Evolutionary conservation across 2,113 vertebrate species (phyloP), one percentile per base, ranked within the genome.

Genomic region (Gulo gulo): DNA sequence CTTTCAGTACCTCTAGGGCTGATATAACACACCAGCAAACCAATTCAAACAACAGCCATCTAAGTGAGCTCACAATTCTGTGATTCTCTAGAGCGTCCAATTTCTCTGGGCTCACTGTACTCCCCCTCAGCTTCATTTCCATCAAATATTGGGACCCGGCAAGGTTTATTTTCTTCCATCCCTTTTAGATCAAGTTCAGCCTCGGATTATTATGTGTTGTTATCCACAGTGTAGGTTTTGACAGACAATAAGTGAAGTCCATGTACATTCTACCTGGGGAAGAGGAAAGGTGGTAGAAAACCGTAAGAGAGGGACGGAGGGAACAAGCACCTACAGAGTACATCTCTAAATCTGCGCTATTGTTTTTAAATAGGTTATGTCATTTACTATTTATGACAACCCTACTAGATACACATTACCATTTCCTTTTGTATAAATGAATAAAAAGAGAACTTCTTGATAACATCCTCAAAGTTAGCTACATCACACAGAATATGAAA

Each of bases 381-480:
- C 47, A 42, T 61, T 89, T 87, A 67, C 91, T 94, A 90, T 89
- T 95, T 78, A 42, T 80, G 55, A 84, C 21, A 81, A 96, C 8
- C 34, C 23, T 69, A 16, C 55, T 26, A 79, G 23, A 47, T 81
- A 84, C 42, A 85, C 50, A 57, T 79, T 50, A 26, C 42, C 6
- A 82, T 69, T 94, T 65, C 8, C 15, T 89, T 16, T 87, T 93
- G 26, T 82, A 92, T n/a, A 86, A 88, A 69, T 82, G 31, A 96
- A 81, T 63, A 89, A 92, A 85, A 71, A 89, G 47, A 47, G 63
- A n/a, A 74, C 16, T 31, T 92, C 86, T 65, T 73, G 13, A n/a
- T 69, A 79, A 88, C 24, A 88, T 85, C 82, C 39, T 42, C 89
- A 94, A 71, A 88, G 3, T 89, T 95, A 88, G 52, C 21, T 39